Base-by-base conservation (phyloP, 2,797 vertebrate species). In the Rhinoraja longicauda region DNA sequence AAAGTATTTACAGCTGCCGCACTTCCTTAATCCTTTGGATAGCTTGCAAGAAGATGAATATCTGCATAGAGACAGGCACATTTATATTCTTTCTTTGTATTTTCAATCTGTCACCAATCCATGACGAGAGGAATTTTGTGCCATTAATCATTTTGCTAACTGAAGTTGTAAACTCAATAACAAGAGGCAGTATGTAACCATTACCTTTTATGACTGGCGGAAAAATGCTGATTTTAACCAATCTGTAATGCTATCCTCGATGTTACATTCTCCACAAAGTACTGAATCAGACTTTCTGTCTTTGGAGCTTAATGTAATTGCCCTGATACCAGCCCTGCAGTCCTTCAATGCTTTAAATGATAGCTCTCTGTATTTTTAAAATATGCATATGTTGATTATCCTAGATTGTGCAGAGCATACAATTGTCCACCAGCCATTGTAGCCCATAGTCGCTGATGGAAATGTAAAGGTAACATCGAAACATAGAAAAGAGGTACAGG, bases 261-360 rank as follows among this genome's bases (percentile, higher is more conserved):
- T 92, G 70, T 72, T 75, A 13, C 90, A 92, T 92, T 92, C 90
- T 92, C 75, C 70, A 39, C 72, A 92, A 92, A 75, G 70, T 39
- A 53, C 90, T 92, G 73, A 92, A 92, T 92, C 90, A 92, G 90
- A 92, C 90, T 92, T 29, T 92, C 90, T 92, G 90, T 92, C 90
- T 92, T 92, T 29, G 57, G 90, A 75, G 90, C 90, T 92, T 73
- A 92, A 75, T 92, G 70, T 92, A 92, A 92, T 92, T 75, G 72
- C 72, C 45, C 24, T 39, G 91, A 24, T 73, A 24, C 36, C 15
- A 73, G 90, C 39, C 90, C 70, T 92, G 90, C 70, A 73, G 39
- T 57, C 90, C 72, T 92, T 92, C 90, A 73, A 75, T 75, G 45
- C 92, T 73, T 75, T 75, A 92, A 92, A 92, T 57, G 72, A 75